phyloP scores from a whole-genome alignment of 2,113 vertebrate genomes.

The Sinosuthora webbiana region DNA sequence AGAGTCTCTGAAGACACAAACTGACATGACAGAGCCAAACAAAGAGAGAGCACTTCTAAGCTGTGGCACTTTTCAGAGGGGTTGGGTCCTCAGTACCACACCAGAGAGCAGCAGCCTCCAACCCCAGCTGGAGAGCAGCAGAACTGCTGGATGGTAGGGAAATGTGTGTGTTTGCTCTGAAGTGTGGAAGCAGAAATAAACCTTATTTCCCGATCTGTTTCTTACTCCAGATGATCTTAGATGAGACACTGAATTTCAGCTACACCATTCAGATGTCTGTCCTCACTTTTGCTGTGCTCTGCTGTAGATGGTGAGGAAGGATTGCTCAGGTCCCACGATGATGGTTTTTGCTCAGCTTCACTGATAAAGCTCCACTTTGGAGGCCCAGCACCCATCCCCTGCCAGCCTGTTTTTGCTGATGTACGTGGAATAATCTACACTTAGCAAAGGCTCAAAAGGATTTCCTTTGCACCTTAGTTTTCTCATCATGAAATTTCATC shows the following conservation, averaged over 20 bases:
- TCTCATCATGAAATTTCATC: not conserved
- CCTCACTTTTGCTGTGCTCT: not conserved
- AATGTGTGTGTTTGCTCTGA: rapidly evolving
- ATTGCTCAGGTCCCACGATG: not conserved
- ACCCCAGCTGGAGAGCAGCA: not conserved
- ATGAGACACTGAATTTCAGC: not conserved
- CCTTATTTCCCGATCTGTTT: not conserved
- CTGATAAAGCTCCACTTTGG: rapidly evolving
- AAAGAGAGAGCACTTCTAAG: not conserved
- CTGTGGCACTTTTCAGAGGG: not conserved
- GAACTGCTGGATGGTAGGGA: too few relatives aligned
- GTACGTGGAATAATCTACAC: rapidly evolving
- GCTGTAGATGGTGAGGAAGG: not conserved
- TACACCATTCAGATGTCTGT: not conserved
- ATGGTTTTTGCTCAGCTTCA: not conserved
- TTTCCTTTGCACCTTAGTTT: not conserved
- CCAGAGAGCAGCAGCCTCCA: not conserved
- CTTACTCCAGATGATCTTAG: not conserved
- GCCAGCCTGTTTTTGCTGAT: not conserved
- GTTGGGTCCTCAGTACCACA: not conserved
- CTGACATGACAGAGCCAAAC: not conserved
- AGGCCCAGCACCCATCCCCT: not conserved
- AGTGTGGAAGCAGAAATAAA: not conserved
- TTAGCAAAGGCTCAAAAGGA: not conserved
- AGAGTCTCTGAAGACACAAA: not conserved